Evolutionary conservation across 2,797 vertebrate species (phyloP), one percentile per base, ranked within the genome.

Genomic region (Hipposideros larvatus): DNA sequence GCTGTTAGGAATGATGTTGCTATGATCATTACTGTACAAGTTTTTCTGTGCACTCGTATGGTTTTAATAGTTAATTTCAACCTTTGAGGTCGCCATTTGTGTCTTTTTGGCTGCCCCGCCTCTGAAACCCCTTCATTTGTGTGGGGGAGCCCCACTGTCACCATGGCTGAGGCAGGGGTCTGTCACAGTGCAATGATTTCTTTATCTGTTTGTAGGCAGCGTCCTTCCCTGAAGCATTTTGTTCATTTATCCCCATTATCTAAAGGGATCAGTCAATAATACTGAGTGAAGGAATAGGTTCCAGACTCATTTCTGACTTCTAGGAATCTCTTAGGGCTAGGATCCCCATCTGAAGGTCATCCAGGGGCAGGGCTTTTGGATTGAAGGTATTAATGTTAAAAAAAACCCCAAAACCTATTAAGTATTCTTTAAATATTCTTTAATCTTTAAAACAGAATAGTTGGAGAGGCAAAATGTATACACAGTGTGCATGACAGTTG

Each of bases 231-330:
- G 53, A 77, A 87, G 24, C 26, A 4, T 57, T 46, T 87, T 80
- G 13, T 61, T 71, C 75, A 2, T 2, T 83, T 84, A 43, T 75
- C 15, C 46, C 31, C 21, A 28, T 22, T 57, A 6, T 68, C 55
- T 83, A 10, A 59, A 82, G 41, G 80, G 43, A 63, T 75, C 82
- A 31, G 1, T 37, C 14, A 71, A 46, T 43, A 82, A 24, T 37
- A 53, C 1, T 61, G 37, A 87, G n/a, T 78, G 59, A 89, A 63
- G 43, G 66, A 43, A n/a, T 31, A 82, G 24, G 24, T 71, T 26
- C 43, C 57, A 92, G 95, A 41, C 43, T 75, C 16, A 6, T 90
- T 90, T 78, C 78, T 92, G 11, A 57, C 46, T 77, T 87, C 10
- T 24, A 85, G 87, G 61, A 65, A 43, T 34, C 16, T 77, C 22